These are phyloP conservation scores for Gymnoscopelus braueri DNA, from an alignment of 2,797 vertebrate species.

Conservation along the genomic window DNA sequence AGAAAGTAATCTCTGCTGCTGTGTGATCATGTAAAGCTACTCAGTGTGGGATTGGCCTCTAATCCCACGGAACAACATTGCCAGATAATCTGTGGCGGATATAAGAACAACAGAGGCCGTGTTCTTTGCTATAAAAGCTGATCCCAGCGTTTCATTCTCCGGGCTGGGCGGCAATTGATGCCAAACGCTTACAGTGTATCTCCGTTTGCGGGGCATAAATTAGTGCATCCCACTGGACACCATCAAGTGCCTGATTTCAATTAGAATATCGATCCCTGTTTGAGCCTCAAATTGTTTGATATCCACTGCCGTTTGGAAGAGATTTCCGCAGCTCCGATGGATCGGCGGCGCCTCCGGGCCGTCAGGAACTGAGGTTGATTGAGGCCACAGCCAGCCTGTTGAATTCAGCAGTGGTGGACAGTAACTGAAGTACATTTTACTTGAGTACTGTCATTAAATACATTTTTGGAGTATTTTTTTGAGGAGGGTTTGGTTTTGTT, in stretches of 20 bases:
- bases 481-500: too few species aligned
- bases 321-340: slow-evolving; percentile 60
- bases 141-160: slow-evolving; percentile 41
- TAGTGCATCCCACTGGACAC: slow-evolving; percentile 52
- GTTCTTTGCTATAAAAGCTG: slow-evolving; percentile 31
- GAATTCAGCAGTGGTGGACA: too few species aligned
- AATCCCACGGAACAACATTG: slow-evolving; percentile 50
- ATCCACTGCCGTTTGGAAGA: slow-evolving; percentile 54
- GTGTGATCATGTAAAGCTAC: slow-evolving; percentile 25
- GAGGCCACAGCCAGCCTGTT: slow-evolving; percentile 34
- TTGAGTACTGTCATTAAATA: too few species aligned
- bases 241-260: slow-evolving; percentile 70
- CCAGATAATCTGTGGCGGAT: slow-evolving; percentile 52
- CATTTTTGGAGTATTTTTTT: too few species aligned
- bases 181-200: slow-evolving; percentile 28
- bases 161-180: slow-evolving; percentile 14
- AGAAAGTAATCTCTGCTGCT: slow-evolving; percentile 1
- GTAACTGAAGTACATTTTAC: too few species aligned
- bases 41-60: slow-evolving; percentile 17
- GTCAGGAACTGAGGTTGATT: slow-evolving; percentile 40
- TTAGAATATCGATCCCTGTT: slow-evolving; percentile 72
- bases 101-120: slow-evolving; percentile 53
- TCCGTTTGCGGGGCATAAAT: slow-evolving; percentile 37
- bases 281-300: slow-evolving; percentile 63
- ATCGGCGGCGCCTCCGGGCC: slow-evolving; percentile 31